These are phyloP conservation scores for Ispidina lecontei DNA, from an alignment of 2,797 vertebrate genomes.

Conservation along the genomic window DNA sequence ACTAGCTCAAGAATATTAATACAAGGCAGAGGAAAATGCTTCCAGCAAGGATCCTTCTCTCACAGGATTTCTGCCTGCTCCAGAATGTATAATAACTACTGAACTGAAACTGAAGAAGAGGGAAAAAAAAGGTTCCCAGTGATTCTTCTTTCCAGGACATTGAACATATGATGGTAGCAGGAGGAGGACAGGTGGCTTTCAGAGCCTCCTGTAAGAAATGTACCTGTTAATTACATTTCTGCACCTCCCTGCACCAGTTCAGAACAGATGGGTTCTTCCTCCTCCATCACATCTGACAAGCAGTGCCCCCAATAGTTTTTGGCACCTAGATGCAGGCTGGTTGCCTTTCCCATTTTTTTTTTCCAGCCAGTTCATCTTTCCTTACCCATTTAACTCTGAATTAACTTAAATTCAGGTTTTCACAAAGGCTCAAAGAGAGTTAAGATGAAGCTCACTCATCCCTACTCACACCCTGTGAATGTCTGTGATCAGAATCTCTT, in stretches of 20 bases:
- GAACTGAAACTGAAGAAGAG: background rate
- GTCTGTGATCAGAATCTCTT: background rate
- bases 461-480: background rate
- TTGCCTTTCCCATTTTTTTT: background rate
- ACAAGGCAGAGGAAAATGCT: background rate
- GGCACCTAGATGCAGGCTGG: background rate
- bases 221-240: conserved; percentile 21
- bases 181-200: conserved; percentile 21
- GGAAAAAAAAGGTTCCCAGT: background rate
- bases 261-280: conserved; percentile 34
- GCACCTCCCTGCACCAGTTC: background rate
- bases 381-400: background rate
- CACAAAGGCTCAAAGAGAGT: background rate
- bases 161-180: background rate
- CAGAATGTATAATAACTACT: background rate
- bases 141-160: background rate
- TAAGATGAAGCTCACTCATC: background rate
- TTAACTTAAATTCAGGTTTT: background rate
- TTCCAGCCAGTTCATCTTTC: background rate
- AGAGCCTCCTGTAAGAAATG: background rate
- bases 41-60: background rate
- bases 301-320: conserved; percentile 19
- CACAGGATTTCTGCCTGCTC: background rate
- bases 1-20: background rate
- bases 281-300: conserved; percentile 10